Evolutionary conservation across 2,888 invertebrate species (phyloP), one percentile per base, ranked within the genome.

Genomic region (Peribatodes rhomboidaria): DNA sequence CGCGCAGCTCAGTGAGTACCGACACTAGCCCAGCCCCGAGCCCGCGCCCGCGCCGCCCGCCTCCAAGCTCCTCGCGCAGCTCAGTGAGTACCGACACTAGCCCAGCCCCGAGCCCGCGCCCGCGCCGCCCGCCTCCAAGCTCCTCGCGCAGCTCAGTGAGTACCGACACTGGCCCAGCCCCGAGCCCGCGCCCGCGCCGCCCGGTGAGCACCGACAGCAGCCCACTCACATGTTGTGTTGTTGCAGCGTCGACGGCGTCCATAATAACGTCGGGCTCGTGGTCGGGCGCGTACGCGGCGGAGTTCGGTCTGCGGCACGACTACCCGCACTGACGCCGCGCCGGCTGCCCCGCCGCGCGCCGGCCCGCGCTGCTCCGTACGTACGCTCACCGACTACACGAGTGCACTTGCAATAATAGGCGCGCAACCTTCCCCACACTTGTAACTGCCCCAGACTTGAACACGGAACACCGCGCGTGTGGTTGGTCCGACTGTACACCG

Each of bases 251-350:
- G n/a, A 68, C 80, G 57, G 67, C 82, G 61, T 74, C 60, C 7
- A 39, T 65, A 0, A 49, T 75, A 31, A 70, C 81, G 14, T 71
- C 77, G 49, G 80, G 84, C 68, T 75, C 84, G 69, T 89, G 89
- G 87, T 83, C 85, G 59, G 82, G 82, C 68, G 82, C 87, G 2
- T 89, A 86, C 86, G 83, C 86, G 20, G 80, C 79, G 7, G 87
- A 87, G 75, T 87, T 87, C 79, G 83, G 80, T 10, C 78, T 87
- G 64, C 81, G 88, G 8, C 69, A 81, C 44, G 87, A 87, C 69
- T 88, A 80, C 83, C 74, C 85, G 68, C 89, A 89, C 82, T 88
- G 84, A 85, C 77, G 7, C 33, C 47, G 10, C 33, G 49, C n/a
- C n/a, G n/a, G n/a, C n/a, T n/a, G n/a, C n/a, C n/a, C n/a, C n/a